Evolutionary conservation across 64 coral and sea anemone genomes (phyloP).

Genomic region (Astreopora myriophthalma): DNA sequence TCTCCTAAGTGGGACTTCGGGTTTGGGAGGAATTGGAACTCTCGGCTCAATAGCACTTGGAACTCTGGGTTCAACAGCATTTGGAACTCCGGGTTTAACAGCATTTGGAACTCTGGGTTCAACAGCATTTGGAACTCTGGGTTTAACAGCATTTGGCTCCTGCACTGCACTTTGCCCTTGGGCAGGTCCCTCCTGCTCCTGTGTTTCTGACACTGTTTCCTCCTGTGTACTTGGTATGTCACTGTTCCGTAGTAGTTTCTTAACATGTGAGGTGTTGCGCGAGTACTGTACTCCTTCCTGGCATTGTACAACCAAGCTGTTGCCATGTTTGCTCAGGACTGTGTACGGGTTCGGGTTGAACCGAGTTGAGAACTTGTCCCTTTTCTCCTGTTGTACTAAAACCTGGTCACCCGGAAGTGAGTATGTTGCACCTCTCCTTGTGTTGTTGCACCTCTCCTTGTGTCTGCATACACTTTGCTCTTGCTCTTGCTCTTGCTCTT

Average conservation of each 20-base stretch:
- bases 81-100: too few species aligned
- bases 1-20: neutral
- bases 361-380: conserved; percentile 19
- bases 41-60: neutral
- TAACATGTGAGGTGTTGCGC: neutral
- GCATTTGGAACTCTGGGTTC: too few species aligned
- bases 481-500: conserved; percentile 29
- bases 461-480: neutral
- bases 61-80: neutral
- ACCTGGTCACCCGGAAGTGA: conserved; percentile 10
- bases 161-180: neutral
- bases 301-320: conserved; percentile 2
- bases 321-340: neutral
- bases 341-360: neutral
- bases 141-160: too few species aligned
- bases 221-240: neutral
- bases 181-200: neutral
- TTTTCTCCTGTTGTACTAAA: conserved; percentile 15
- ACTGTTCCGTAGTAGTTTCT: neutral
- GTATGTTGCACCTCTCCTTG: too few species aligned
- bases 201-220: neutral
- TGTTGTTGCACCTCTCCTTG: neutral
- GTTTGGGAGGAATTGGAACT: neutral
- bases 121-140: too few species aligned
- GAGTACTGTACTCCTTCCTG: conserved; percentile 10